These are phyloP conservation scores for Bucco capensis DNA, from an alignment of 2,113 vertebrate genomes.

Conservation along the genomic window DNA sequence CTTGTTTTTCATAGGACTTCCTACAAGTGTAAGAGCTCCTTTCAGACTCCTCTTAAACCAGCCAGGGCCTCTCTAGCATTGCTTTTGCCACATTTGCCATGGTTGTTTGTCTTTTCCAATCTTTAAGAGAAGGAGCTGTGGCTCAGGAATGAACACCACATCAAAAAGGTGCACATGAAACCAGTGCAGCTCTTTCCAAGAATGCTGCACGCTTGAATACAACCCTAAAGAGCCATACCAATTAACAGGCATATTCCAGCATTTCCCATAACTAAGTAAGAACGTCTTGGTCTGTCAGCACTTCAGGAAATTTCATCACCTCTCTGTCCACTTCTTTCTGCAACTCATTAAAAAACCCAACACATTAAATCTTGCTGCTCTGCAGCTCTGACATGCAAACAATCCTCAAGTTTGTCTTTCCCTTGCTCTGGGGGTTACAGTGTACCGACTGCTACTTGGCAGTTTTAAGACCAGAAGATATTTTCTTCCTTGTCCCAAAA, in stretches of 20 bases:
- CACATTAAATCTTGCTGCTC: constrained; percentile 50
- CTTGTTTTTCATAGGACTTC: neutral
- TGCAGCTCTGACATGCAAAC: constrained; percentile 47
- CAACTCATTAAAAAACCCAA: constrained; percentile 62
- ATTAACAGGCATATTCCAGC: constrained; percentile 62
- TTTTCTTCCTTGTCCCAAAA: neutral
- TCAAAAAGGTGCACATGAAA: constrained; percentile 60
- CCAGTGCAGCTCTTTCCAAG: constrained; percentile 53
- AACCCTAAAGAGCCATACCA: constrained; percentile 56
- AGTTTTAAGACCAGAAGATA: constrained; percentile 2
- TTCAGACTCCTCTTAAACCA: neutral
- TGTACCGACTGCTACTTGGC: neutral
- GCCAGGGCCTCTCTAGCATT: neutral
- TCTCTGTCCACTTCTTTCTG: constrained; percentile 64
- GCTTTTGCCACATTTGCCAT: neutral
- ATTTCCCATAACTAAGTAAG: constrained; percentile 61
- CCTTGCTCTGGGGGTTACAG: constrained; percentile 22
- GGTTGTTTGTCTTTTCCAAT: constrained; percentile 44
- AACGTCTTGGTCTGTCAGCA: constrained; percentile 56
- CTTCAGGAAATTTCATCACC: constrained; percentile 61
- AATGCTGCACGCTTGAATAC: constrained; percentile 27
- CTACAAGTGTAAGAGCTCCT: neutral
- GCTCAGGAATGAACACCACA: constrained; percentile 59
- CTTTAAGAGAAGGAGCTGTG: neutral
- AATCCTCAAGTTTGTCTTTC: constrained; percentile 30